These are phyloP conservation scores for Prunella strophiata DNA, from an alignment of 2,797 vertebrate genomes.

Conservation along the genomic window DNA sequence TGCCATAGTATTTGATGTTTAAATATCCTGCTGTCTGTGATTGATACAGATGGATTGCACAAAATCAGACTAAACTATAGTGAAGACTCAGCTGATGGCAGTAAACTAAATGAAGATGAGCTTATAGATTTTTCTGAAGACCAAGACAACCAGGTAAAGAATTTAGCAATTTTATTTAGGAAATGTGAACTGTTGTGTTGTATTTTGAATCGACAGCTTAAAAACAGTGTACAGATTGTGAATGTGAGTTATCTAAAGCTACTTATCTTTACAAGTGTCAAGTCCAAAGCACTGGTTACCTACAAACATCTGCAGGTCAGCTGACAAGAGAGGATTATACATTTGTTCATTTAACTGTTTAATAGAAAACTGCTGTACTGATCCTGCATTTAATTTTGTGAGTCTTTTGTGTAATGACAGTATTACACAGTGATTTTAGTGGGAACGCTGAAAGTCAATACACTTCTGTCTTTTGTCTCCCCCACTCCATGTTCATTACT, in stretches of 20 bases:
- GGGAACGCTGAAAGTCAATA: neutral
- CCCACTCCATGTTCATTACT: neutral
- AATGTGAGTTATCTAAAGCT: neutral
- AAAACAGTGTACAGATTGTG: neutral
- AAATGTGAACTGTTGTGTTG: neutral
- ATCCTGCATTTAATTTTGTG: neutral
- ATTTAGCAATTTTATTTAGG: neutral
- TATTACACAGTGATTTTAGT: neutral
- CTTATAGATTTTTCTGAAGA: conserved; percentile 90
- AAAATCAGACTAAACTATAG: conserved; percentile 90
- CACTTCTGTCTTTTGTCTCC: neutral
- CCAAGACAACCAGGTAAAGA: conserved; percentile 90
- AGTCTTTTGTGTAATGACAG: neutral
- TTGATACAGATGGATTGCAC: conserved; percentile 86
- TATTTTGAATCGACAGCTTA: neutral
- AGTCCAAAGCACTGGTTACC: neutral
- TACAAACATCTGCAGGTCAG: neutral
- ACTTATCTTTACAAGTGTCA: neutral
- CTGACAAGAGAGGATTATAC: neutral
- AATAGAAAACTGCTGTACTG: neutral
- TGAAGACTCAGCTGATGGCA: conserved; percentile 78
- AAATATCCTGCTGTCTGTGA: conserved; percentile 35
- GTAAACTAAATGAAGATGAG: conserved; percentile 82
- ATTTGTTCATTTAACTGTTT: neutral
- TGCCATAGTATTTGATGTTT: conserved; percentile 23